A percentile compares a stretch with the other conserved stretches of the same genome.
Conservation (phyloP, 2,888 invertebrate genomes). For the Ectobius pallidus region DNA sequence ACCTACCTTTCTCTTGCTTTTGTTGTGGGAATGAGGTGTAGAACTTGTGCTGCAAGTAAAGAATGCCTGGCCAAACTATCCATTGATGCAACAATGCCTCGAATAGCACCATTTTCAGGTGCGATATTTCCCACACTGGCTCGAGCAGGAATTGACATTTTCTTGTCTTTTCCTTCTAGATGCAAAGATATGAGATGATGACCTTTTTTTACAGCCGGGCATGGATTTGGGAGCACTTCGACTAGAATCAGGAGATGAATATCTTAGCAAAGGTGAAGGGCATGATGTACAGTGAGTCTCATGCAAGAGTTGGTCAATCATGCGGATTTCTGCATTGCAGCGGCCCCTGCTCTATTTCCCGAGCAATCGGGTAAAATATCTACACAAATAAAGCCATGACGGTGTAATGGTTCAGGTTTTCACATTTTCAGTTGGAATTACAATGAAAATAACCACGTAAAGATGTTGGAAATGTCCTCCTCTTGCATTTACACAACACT, state of each 20-base stretch:
- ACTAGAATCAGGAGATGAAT: slow-evolving; percentile 54
- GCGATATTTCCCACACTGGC: slow-evolving; percentile 46
- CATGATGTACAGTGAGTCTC: too few relatives aligned
- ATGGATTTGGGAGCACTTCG: slow-evolving; percentile 50
- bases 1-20: slow-evolving; percentile 77
- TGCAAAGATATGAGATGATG: slow-evolving; percentile 52
- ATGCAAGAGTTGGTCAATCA: too few relatives aligned
- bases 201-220: slow-evolving; percentile 51
- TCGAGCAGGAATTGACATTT: slow-evolving; percentile 39
- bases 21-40: slow-evolving; percentile 81
- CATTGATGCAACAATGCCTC: slow-evolving; percentile 55
- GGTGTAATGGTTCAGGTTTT: too few relatives aligned
- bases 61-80: slow-evolving; percentile 76
- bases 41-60: slow-evolving; percentile 77
- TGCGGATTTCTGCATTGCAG: too few relatives aligned
- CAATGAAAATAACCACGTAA: too few relatives aligned
- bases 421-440: too few relatives aligned
- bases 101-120: slow-evolving; percentile 48
- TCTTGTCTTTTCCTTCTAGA: slow-evolving; percentile 14
- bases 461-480: too few relatives aligned
- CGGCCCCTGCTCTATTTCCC: too few relatives aligned
- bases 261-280: slow-evolving; percentile 51
- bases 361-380: too few relatives aligned
- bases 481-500: too few relatives aligned
- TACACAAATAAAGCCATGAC: too few relatives aligned